Base-by-base conservation (phyloP, 2,888 invertebrate genomes). In the Agrilus cyanescens region DNA sequence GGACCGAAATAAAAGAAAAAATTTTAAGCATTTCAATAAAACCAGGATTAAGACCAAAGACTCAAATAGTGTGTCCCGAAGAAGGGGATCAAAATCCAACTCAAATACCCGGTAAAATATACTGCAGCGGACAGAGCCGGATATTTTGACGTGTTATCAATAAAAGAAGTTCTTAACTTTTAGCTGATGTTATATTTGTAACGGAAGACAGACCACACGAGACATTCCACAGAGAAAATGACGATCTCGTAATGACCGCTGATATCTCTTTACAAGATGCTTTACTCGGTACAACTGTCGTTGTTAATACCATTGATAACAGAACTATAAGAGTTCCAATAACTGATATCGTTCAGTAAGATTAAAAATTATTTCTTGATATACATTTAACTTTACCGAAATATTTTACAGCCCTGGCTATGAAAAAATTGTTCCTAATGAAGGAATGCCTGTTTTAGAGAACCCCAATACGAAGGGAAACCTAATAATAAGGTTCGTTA, bases 51-150 rank as follows among this genome's bases (percentile, higher is more conserved):
- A 76, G 78, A 41, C 69, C 78, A 0, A 82, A 81, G 10, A 84
- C 85, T 1, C 78, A 80, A 57, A 78, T 84, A 37, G 68, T 72
- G 47, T 88, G 87, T 58, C 77, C 78, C 31, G 82, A 83, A 56
- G 85, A 85, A 63, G 88, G 88, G 0, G 87, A 90, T 62, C 82
- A 85, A 54, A 78, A 79, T 18, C 80, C 84, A 0, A 78, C 79
- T 3, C 76, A 76, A 54, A 78, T 81, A 50, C 79, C 83, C 47
- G 74, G 75, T 72, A 56, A 53, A 4, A 25, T 25, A 25, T 10
- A 25, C 10, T 10, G n/a, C n/a, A n/a, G n/a, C n/a, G n/a, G n/a
- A n/a, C n/a, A n/a, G n/a, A n/a, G n/a, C n/a, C n/a, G n/a, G n/a
- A n/a, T n/a, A n/a, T n/a, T n/a, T n/a, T n/a, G n/a, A n/a, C n/a